Evolutionary conservation across 1,140 invertebrate genomes (phyloP), one percentile per base, ranked within the genome.

Genomic region (Eumeta japonica): DNA sequence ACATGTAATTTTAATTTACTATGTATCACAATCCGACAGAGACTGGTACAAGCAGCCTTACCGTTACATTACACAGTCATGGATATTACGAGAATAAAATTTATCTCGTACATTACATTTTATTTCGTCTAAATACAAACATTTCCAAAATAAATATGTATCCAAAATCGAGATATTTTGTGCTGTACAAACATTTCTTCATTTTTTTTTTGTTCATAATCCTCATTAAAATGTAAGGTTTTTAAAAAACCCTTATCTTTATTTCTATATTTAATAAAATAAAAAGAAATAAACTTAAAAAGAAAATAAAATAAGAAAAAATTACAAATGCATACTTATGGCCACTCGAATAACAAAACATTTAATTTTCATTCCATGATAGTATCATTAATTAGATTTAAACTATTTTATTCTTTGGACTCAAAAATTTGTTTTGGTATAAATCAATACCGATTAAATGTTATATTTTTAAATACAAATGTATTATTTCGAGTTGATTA

Each of bases 381-480:
- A 52, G 44, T 45, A 38, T 48, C 41, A 38, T 41, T 39, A 24
- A 30, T 43, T 15, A n/a, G n/a, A n/a, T n/a, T n/a, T n/a, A n/a
- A n/a, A n/a, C 37, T 38, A 46, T 33, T 36, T 46, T 36, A 50
- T 38, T 64, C 60, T 67, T 68, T 68, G 62, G 64, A 67, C 63
- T 62, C 52, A 56, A 55, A n/a, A 63, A 58, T 53, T 45, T 45
- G 37, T 58, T 58, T 13, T 60, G 60, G 62, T 58, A 60, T 48
- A 42, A 42, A 41, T 35, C 30, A 35, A 57, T 55, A 62, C 60
- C 56, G 58, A 46, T n/a, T n/a, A n/a, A n/a, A n/a, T n/a, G n/a
- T n/a, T n/a, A n/a, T n/a, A n/a, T n/a, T n/a, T n/a, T n/a, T n/a
- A n/a, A n/a, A n/a, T n/a, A n/a, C n/a, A n/a, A n/a, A n/a, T n/a